phyloP scores from a whole-genome alignment of 1,140 invertebrate species.

The Lepidostoma basale region DNA sequence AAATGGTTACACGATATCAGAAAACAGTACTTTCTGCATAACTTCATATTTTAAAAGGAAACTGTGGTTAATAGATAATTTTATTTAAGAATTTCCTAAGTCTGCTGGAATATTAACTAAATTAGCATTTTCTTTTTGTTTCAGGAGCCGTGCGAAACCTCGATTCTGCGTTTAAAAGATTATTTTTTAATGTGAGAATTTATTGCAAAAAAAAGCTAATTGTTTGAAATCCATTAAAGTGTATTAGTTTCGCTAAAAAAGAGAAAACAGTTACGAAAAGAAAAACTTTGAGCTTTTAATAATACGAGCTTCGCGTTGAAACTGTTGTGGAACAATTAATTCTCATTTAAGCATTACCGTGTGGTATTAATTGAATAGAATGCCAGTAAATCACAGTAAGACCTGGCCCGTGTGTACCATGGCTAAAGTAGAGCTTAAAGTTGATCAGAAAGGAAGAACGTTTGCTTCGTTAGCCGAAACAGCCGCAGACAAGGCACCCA shows the following conservation, averaged over 20 bases:
- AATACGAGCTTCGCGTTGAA: neutral
- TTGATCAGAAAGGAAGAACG: conserved; percentile 50
- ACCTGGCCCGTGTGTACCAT: conserved; percentile 53
- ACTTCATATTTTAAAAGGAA: too few species aligned
- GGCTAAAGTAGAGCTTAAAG: conserved; percentile 52
- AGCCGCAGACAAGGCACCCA: conserved; percentile 8
- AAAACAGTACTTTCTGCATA: too few species aligned
- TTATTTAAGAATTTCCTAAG: too few species aligned
- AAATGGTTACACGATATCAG: too few species aligned
- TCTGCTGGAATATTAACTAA: too few species aligned
- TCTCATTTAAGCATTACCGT: conserved; percentile 11
- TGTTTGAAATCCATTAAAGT: neutral
- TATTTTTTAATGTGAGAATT: neutral
- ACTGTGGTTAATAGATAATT: too few species aligned
- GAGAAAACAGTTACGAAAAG: neutral
- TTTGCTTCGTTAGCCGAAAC: conserved; percentile 49
- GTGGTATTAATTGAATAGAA: conserved; percentile 34
- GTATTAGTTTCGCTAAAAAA: neutral
- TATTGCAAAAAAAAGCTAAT: neutral
- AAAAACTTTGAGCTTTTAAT: neutral
- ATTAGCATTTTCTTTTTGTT: too few species aligned
- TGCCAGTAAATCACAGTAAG: conserved; percentile 55
- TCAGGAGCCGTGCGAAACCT: neutral
- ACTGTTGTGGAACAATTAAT: conserved; percentile 19
- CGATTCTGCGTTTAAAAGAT: neutral